phyloP scores from a whole-genome alignment of 2,888 invertebrate species.

The Oscheius onirici region DNA sequence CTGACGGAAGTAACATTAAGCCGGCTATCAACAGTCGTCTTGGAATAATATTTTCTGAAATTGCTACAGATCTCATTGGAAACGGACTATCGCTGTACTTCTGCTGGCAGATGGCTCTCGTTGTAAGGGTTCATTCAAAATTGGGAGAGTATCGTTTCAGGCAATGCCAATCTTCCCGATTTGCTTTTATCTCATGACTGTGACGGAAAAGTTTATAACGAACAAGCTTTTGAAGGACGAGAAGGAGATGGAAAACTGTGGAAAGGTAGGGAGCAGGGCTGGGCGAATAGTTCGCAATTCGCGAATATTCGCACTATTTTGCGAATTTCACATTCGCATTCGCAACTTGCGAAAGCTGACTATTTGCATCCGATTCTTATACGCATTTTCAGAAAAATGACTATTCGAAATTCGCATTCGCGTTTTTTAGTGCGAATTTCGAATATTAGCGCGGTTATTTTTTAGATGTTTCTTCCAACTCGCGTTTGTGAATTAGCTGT shows the following conservation, averaged over 20 bases:
- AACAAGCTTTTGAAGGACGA: conserved; percentile 73
- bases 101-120: conserved; percentile 73
- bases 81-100: conserved; percentile 73
- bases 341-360: no score
- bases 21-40: conserved; percentile 72
- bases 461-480: no score
- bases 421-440: no score
- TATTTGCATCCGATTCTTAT: no score
- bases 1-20: conserved; percentile 74
- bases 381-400: no score
- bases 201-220: conserved; percentile 72
- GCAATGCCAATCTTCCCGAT: conserved; percentile 5
- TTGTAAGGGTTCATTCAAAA: conserved; percentile 68
- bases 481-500: no score
- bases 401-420: no score
- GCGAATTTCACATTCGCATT: no score
- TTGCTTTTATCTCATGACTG: neutral
- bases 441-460: no score
- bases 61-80: conserved; percentile 72
- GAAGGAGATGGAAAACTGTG: conserved; percentile 72
- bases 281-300: no score
- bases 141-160: neutral
- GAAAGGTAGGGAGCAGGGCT: no score
- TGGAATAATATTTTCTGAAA: conserved; percentile 71
- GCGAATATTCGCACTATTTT: no score